Base-by-base conservation (phyloP, 2,888 invertebrate species). In the Drosophila austrosaltans region DNA sequence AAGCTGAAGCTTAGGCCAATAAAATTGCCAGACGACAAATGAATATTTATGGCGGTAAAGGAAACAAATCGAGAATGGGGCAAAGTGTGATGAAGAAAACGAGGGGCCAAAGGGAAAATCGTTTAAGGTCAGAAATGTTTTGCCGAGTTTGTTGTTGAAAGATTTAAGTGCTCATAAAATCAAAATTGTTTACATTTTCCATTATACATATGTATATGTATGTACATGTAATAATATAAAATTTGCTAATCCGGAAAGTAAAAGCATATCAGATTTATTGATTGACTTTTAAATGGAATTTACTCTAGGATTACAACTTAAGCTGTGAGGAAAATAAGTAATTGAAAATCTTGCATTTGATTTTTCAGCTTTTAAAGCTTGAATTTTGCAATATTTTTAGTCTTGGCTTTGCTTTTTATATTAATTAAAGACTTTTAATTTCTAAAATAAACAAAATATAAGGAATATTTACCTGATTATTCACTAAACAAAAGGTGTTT, bases 21-120 rank as follows among this genome's bases (percentile, higher is more conserved):
- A 66, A 57, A 66, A 66, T 54, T 57, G 48, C 56, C 56, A 56
- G 66, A 42, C 44, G 56, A 67, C 56, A 65, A 67, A 68, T 68
- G 67, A 68, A 68, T 68, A 66, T 68, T 67, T 67, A 67, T 65
- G 66, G 65, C n/a, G 6, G 25, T 25, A 12, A 57, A 36, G 39
- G 40, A 48, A 63, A 63, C 22, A 22, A 48, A 39, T 39, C 36
- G 36, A 22, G 32, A 1, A 22, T 12, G 10, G 36, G 10, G 36
- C n/a, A 12, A 25, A 0, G 10, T 7, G 30, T 6, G 6, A 39
- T 40, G n/a, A 2, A 7, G n/a, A 3, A n/a, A n/a, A 10, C 3
- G 25, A 28, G 28, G 5, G 32, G n/a, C 53, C 53, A 39, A 16
- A 20, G 48, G 16, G 16, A 66, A 57, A 57, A 56, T 57, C 66